These are phyloP conservation scores for Nesidiocoris tenuis DNA, from an alignment of 2,888 invertebrate genomes.

Conservation along the genomic window DNA sequence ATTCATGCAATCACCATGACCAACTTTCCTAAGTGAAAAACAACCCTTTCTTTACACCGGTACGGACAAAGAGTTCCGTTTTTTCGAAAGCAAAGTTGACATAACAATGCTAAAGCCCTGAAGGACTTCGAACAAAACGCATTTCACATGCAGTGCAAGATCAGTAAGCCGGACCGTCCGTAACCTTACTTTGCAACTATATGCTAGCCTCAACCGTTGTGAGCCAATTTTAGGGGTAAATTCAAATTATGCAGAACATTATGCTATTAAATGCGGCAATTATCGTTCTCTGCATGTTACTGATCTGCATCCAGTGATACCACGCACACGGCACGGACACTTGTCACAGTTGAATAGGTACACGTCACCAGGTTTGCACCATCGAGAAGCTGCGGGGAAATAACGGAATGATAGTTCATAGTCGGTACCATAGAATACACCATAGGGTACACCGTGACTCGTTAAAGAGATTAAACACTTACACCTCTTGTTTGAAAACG, in stretches of 20 bases:
- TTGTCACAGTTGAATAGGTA: slow-evolving; percentile 14
- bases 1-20: not conserved
- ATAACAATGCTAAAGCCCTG: too few relatives aligned
- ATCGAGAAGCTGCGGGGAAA: slow-evolving; percentile 1
- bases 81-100: too few relatives aligned
- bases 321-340: slow-evolving; percentile 15
- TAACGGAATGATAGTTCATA: not conserved
- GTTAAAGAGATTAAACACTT: not conserved
- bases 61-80: too few relatives aligned
- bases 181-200: too few relatives aligned
- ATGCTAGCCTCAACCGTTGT: too few relatives aligned
- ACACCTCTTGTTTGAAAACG: not conserved
- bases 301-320: slow-evolving; percentile 20
- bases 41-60: too few relatives aligned
- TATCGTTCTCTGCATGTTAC: slow-evolving; percentile 22
- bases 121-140: too few relatives aligned
- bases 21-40: too few relatives aligned
- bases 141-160: too few relatives aligned
- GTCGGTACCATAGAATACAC: not conserved
- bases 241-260: not conserved
- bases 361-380: slow-evolving; percentile 27
- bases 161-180: too few relatives aligned
- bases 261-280: not conserved
- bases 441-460: too few relatives aligned
- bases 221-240: too few relatives aligned